Evolutionary conservation across 2,113 vertebrate species (phyloP).

Genomic region (Mungos mungo): DNA sequence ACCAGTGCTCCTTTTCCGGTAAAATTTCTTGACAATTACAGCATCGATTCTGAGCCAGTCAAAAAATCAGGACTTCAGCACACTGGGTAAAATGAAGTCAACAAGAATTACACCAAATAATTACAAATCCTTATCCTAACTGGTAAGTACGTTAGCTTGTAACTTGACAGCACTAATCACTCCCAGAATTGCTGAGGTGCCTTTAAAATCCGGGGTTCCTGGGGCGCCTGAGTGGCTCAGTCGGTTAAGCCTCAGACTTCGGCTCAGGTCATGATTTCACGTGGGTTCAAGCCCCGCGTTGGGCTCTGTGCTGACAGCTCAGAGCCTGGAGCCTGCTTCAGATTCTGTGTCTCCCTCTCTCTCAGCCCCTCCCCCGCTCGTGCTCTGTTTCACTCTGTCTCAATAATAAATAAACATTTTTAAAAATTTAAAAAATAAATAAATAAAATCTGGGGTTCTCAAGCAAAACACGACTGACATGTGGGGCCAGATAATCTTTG

Average conservation of each 20-base stretch:
- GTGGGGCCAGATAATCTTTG: not conserved
- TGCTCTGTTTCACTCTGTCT: too few relatives aligned
- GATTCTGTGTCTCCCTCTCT: too few relatives aligned
- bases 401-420: too few relatives aligned
- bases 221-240: too few relatives aligned
- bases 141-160: not conserved
- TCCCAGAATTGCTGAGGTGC: not conserved
- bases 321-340: too few relatives aligned
- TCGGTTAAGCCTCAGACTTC: too few relatives aligned
- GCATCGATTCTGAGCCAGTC: not conserved
- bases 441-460: not conserved
- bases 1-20: not conserved
- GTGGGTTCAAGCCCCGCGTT: too few relatives aligned
- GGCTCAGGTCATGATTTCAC: too few relatives aligned
- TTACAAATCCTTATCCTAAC: not conserved
- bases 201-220: not conserved
- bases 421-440: too few relatives aligned
- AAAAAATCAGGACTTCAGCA: not conserved
- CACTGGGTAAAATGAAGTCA: not conserved
- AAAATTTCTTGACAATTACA: not conserved
- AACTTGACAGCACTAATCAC: not conserved
- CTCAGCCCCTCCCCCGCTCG: too few relatives aligned
- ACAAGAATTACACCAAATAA: not conserved
- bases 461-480: not conserved
- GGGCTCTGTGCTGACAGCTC: too few relatives aligned